These are phyloP conservation scores for Dolomedes plantarius DNA, from an alignment of 2,888 invertebrate species.

Conservation along the genomic window DNA sequence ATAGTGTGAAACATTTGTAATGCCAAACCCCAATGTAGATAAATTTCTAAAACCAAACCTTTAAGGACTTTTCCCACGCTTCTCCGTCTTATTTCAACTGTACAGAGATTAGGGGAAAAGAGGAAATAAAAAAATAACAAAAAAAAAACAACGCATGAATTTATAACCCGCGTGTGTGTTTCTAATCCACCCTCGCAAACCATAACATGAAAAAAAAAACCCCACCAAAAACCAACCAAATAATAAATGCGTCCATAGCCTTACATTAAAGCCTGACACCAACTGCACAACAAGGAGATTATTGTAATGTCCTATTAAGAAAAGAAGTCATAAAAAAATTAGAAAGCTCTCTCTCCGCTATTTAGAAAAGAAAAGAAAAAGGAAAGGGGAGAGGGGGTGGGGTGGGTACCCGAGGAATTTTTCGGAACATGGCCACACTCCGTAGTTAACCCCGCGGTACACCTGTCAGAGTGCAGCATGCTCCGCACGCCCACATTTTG, in stretches of 20 bases:
- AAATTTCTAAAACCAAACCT: too few species aligned
- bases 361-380: constrained; percentile 26
- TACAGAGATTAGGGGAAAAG: too few species aligned
- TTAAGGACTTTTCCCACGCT: too few species aligned
- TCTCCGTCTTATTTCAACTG: too few species aligned
- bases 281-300: constrained; percentile 54
- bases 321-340: constrained; percentile 34
- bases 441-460: constrained; percentile 69
- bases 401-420: constrained; percentile 23
- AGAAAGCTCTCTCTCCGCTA: constrained; percentile 31
- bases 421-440: constrained; percentile 67
- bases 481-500: constrained; percentile 59
- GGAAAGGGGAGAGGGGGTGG: constrained; percentile 11
- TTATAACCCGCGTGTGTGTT: background rate
- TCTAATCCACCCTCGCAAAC: constrained; percentile 36
- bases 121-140: too few species aligned
- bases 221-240: constrained; percentile 1
- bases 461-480: constrained; percentile 69
- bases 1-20: too few species aligned
- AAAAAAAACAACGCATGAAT: constrained; percentile 5
- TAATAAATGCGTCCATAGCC: constrained; percentile 4
- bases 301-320: constrained; percentile 68
- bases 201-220: constrained; percentile 20
- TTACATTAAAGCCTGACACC: constrained; percentile 62
- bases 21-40: too few species aligned